Percentiles rank a stretch among this genome's conserved stretches.
These are phyloP conservation scores for Syrrhaptes paradoxus DNA, from an alignment of 2,113 vertebrate species.

Conservation along the genomic window DNA sequence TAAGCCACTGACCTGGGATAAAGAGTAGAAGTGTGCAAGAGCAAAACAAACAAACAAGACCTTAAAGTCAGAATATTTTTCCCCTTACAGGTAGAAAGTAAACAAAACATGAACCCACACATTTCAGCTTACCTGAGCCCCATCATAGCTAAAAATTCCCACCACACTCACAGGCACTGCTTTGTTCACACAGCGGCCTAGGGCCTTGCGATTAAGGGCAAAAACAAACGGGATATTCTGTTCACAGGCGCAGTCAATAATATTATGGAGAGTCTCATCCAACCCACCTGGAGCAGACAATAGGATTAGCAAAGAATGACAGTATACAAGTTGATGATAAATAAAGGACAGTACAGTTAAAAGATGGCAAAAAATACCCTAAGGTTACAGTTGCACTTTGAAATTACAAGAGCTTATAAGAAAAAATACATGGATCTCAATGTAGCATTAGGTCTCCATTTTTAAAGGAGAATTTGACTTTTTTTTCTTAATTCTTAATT, in stretches of 20 bases:
- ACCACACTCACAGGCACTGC: slow-evolving; percentile 95
- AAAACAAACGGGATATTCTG: slow-evolving; percentile 94
- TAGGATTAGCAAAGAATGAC: background rate
- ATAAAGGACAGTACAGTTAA: background rate
- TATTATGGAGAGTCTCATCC: slow-evolving; percentile 92
- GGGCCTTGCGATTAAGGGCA: slow-evolving; percentile 90
- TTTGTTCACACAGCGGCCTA: slow-evolving; percentile 96
- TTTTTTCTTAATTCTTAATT: background rate
- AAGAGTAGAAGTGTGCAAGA: background rate
- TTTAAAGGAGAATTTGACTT: background rate
- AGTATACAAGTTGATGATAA: background rate
- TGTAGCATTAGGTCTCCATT: accelerated
- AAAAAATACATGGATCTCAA: background rate
- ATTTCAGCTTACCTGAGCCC: slow-evolving; percentile 87
- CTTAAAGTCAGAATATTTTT: background rate
- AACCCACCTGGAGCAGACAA: slow-evolving; percentile 83
- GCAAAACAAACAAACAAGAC: background rate
- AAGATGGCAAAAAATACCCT: background rate
- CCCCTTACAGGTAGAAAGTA: background rate
- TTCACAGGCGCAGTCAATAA: slow-evolving; percentile 89
- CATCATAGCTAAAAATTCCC: slow-evolving; percentile 98
- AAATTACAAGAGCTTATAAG: background rate
- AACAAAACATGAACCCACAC: background rate
- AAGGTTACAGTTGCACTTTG: background rate
- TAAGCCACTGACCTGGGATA: background rate